Evolutionary conservation across 2,113 vertebrate genomes (phyloP).

Genomic region (Heterotis niloticus): DNA sequence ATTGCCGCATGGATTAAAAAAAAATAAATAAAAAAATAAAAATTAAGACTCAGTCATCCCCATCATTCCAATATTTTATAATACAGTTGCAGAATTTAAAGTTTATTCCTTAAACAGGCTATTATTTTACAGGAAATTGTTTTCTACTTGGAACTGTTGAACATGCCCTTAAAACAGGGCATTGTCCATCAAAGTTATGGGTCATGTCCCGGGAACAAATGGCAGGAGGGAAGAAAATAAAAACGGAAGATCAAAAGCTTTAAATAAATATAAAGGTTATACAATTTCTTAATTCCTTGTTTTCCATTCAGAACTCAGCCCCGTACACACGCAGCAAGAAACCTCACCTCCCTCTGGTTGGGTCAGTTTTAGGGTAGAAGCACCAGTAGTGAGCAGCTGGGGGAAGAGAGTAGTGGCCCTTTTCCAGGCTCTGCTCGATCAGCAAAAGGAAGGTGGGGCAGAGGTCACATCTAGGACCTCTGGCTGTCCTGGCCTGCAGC

Average conservation of each 20-base stretch:
- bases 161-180: conserved; percentile 79
- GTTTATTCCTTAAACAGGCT: conserved; percentile 77
- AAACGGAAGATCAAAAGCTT: conserved; percentile 33
- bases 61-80: conserved; percentile 70
- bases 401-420: neutral
- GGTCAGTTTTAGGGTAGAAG: conserved; percentile 22
- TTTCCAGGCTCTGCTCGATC: neutral
- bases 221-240: conserved; percentile 41
- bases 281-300: conserved; percentile 27
- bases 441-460: conserved; percentile 6
- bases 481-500: neutral
- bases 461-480: neutral
- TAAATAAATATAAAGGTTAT: conserved; percentile 66
- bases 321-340: neutral
- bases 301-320: neutral
- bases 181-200: conserved; percentile 61
- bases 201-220: conserved; percentile 61
- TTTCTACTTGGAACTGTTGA: conserved; percentile 72
- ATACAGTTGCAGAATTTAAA: conserved; percentile 77
- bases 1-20: neutral
- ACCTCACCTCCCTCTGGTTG: neutral
- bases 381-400: neutral
- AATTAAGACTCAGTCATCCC: conserved; percentile 67
- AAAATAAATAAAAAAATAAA: conserved; percentile 45
- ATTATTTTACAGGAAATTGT: conserved; percentile 77